Base-by-base conservation (phyloP, 2,888 invertebrate genomes). In the Apamea monoglypha region DNA sequence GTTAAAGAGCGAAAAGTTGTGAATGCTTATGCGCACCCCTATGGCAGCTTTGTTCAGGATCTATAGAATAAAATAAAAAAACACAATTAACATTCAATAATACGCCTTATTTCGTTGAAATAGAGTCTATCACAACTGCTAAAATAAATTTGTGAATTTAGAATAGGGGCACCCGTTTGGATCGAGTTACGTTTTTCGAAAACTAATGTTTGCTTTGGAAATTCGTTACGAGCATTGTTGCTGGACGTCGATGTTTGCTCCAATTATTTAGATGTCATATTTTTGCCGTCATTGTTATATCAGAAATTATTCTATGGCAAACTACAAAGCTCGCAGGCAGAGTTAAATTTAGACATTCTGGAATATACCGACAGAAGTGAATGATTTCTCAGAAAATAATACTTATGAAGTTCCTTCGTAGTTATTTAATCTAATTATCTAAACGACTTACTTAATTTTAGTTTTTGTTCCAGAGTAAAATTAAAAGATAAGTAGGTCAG, bases 1-100 rank as follows among this genome's bases (percentile, higher is more conserved):
- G 93, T 93, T 96, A 97, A 96, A 97, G 96, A 97, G 96, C 96
- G 96, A 96, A 96, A 95, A 96, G 94, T 96, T 95, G 95, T 96
- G 96, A 96, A 96, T 95, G 95, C 94, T 94, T 92, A 88, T 91
- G 91, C 93, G 95, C 95, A 95, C 96, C 96, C 96, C 93, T 94
- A 94, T 93, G 91, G 90, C 63, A 78, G 90, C 94, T 94, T 96
- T 95, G 95, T 96, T 92, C 91, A 87, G 87, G 78, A 90, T 89
- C 91, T 92, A 92, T 92, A 90, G 86, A 93, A 91, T 47, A 53
- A 89, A 89, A 87, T 78, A 61, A 76, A 73, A 47, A 16, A 12
- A 18, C 44, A 78, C 53, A 7, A 5, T 1, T 4, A 29, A 44
- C 32, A 64, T 59, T 59, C 70, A 10, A 92, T 71, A 90, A 74